Base-by-base conservation (phyloP, 1,140 invertebrate species). In the Philopotamus ludificatus region DNA sequence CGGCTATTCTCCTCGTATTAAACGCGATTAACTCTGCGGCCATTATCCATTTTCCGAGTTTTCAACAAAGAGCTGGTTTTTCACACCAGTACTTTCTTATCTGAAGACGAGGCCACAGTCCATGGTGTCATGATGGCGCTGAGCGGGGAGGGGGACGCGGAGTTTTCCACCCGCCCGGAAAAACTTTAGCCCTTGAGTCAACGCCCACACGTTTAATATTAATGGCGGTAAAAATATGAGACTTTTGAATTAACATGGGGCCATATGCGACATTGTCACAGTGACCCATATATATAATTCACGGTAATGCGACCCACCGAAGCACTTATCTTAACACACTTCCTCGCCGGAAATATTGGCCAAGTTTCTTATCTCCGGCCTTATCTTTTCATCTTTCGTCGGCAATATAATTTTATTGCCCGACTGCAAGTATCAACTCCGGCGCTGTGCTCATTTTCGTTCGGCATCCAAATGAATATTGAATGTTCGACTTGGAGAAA, bases 371-470 rank as follows among this genome's bases (percentile, higher is more conserved):
- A 57, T 57, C 54, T 21, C 34, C 9, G 15, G 21, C 21, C 18
- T 57, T 57, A 57, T 57, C 54, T 21, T 21, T 39, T 54, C 51
- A 54, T 54, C 51, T 54, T 54, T 54, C 51, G 51, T 9, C 20
- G 54, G 54, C 54, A 57, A 41, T 57, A 57, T 57, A 57, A 57
- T 57, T 57, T 57, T 57, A 57, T 57, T 57, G 34, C 54, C 9
- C 20, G 23, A 39, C 16, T 39, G 39, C 34, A 28, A 57, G 26
- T 39, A 57, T 57, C 54, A 57, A 57, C 20, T 57, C 12, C 39
- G 51, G 28, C 41, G 18, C 47, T 49, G 3, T 49, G 10, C 28
- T 34, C 28, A 34, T 34, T 12, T 34, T 34, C 28, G 28, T 34
- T 34, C 12, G 28, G 12, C 28, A 12, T 7, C 12, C 28, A 12